Evolutionary conservation across 2,797 vertebrate genomes (phyloP), one percentile per base, ranked within the genome.

Genomic region (Eulemur rubriventer): DNA sequence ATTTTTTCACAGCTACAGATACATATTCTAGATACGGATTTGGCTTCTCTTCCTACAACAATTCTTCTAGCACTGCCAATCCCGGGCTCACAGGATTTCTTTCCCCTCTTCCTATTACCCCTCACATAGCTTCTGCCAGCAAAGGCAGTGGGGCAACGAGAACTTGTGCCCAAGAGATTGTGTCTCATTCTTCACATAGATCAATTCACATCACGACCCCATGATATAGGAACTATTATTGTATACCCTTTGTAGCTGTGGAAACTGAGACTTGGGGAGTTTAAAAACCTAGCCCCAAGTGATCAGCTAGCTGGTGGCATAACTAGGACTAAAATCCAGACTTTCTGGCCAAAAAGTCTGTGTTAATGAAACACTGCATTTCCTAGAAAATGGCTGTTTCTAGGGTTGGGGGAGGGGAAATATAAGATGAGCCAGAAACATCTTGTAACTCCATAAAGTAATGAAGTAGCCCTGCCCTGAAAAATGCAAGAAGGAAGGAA

Each of bases 211-310:
- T n/a, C 20, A 65, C 2, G 38, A 20, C 38, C 46, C 12, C 38
- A 59, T 26, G 18, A 33, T 5, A 20, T 1, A 30, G n/a, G 18
- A 20, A 67, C 30, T 20, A 6, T 30, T 57, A 57, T 83, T 48
- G 18, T 78, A 16, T 4, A 52, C 33, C 7, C 57, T 83, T 46
- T 46, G n/a, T 61, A 63, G 6, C 69, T 50, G 2, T 12, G n/a
- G 73, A 89, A 85, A 89, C n/a, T 26, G 35, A 94, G 61, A 35
- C 76, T 76, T 86, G 9, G 22, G 55, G n/a, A 59, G 41, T 28
- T 82, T 65, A 65, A 57, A 50, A 70, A 78, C 14, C 22, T 92
- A 57, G 7, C 16, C 61, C 24, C 38, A 70, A 18, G 20, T 55
- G 26, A 35, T 81, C 63, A 84, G 17, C 46, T 17, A 82, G 38